These are phyloP conservation scores for Malacoraja senta DNA, from an alignment of 2,797 vertebrate genomes.

Conservation along the genomic window DNA sequence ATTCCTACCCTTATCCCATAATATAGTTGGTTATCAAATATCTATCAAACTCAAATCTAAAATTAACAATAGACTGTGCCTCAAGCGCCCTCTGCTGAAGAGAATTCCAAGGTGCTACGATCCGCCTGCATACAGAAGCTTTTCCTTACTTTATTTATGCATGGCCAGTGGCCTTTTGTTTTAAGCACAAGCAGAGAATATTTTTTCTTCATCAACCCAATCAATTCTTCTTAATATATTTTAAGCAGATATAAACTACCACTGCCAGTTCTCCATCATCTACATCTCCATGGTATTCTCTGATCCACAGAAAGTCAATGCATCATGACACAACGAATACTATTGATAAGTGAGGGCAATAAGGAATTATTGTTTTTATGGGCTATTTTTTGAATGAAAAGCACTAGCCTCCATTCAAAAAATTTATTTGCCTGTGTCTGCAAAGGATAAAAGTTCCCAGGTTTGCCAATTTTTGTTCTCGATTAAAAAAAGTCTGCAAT, in stretches of 20 bases:
- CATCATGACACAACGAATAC: not conserved
- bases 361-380: not conserved
- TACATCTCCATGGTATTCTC: not conserved
- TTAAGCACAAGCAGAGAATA: too few species aligned
- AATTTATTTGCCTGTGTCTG: not conserved
- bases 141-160: too few species aligned
- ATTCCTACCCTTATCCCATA: too few species aligned
- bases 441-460: not conserved
- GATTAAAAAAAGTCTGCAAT: not conserved
- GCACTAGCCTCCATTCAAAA: not conserved
- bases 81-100: too few species aligned
- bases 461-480: not conserved
- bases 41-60: too few species aligned
- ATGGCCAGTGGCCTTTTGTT: too few species aligned
- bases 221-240: not conserved
- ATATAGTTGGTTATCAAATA: too few species aligned
- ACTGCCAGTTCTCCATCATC: not conserved
- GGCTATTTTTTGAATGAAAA: not conserved
- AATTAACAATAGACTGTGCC: too few species aligned
- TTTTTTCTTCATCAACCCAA: too few species aligned
- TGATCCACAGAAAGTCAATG: not conserved
- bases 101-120: too few species aligned
- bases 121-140: too few species aligned
- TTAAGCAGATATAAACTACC: not conserved
- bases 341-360: not conserved